Base-by-base conservation (phyloP, 2,888 invertebrate species). In the Drosophila neotestacea region DNA sequence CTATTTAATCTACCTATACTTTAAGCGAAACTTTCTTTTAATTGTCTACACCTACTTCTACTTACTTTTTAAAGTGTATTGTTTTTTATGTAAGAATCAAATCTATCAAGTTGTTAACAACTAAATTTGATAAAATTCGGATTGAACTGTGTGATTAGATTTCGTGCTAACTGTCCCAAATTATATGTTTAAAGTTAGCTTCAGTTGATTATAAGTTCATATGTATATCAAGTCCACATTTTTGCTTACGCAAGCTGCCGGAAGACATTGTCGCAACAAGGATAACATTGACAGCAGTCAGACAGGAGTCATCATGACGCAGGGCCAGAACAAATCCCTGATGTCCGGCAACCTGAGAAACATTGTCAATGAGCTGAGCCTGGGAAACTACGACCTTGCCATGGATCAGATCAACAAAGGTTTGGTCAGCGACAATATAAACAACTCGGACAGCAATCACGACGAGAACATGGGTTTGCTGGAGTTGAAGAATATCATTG, bases 161-260 rank as follows among this genome's bases (percentile, higher is more conserved):
- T 36, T 28, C 13, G 42, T 44, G 42, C 28, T 44, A 51, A 42
- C 41, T 51, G 32, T 11, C 13, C 60, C 44, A 54, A 63, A 46
- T 38, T 56, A 28, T 11, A 50, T 62, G 75, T 74, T 65, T 59
- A 16, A 62, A 50, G 41, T 39, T 47, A 41, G 41, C 27, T 46
- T 34, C 50, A 38, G 46, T 28, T 46, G 38, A 16, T 46, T 42
- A 34, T 22, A 54, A 50, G 60, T 42, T 47, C 22, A 70, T 9
- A 69, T 76, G 76, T 70, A 77, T 79, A 58, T 67, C 58, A 76
- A 79, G 62, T 60, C 72, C 32, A 77, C 65, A 81, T 81, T 84
- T 88, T 70, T 86, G 87, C 64, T 78, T 86, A 73, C 73, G 71
- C 89, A 85, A 73, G 84, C 84, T 81, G 87, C 84, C 55, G 30